Evolutionary conservation across 2,888 invertebrate species (phyloP), one percentile per base, ranked within the genome.

Genomic region (Heteromurus nitidus): DNA sequence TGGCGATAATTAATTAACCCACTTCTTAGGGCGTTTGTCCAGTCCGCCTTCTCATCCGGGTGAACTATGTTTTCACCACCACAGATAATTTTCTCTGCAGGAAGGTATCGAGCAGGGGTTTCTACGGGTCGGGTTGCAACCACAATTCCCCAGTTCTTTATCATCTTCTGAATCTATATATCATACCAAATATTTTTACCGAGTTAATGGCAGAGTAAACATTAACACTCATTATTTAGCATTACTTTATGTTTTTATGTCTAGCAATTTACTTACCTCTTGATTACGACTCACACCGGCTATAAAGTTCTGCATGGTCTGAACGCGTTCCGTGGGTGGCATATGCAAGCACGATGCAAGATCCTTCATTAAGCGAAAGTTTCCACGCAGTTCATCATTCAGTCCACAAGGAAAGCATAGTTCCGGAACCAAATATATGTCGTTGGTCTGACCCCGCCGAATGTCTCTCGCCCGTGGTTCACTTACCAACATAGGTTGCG

Each of bases 371-470:
- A 74, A 16, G 9, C 18, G 3, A 20, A 68, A 80, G 30, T 80
- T 80, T 1, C 22, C 22, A 9, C 80, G 9, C 0, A 80, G 0
- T 1, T 47, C 60, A 5, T 80, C 80, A 58, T 42, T 80, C 3
- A 80, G 31, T 7, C 80, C 80, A 36, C 72, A 68, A 1, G 55
- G 70, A 18, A 24, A 79, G 28, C 79, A 79, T 0, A 80, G 13
- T 13, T 80, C 80, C 0, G 80, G 80, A n/a, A 80, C 65, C 5
- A 79, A 28, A 26, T 79, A 79, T 28, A 79, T 65, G 18, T 36
- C 53, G 0, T 53, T 60, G 9, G 13, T n/a, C 22, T 68, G 67
- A 7, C 70, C 70, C 11, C 70, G 16, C 11, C 79, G 50, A 5
- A 44, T 62, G 24, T 79, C 79, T 7, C 65, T 2, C 18, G 11